Conservation (phyloP, 64 coral and sea anemone genomes). For the Montipora foliosa region DNA sequence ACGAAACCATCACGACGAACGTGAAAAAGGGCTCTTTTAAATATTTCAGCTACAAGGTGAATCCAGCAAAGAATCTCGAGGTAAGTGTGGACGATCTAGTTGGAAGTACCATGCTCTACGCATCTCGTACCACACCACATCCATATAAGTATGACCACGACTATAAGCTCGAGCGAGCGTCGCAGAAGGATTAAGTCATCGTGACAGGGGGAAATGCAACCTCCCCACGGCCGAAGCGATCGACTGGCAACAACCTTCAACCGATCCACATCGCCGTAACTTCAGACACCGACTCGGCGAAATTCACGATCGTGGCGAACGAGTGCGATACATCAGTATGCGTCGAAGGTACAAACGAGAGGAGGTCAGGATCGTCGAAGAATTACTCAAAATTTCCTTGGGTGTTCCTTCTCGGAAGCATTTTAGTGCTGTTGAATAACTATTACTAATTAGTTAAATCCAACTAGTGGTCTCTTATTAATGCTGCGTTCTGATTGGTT, state of each 20-base stretch:
- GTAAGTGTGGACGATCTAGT: conserved; percentile 1
- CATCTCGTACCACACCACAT: conserved; percentile 44
- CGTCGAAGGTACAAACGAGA: conserved; percentile 16
- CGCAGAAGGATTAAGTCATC: conserved; percentile 31
- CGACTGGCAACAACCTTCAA: conserved; percentile 6
- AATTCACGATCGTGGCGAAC: conserved; percentile 1
- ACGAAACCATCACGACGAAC: not conserved
- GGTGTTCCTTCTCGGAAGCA: conserved; percentile 15
- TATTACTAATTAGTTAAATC: no score
- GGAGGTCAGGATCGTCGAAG: conserved; percentile 15
- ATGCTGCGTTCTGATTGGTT: no score
- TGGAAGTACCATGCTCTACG: conserved; percentile 29
- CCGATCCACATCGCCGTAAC: conserved; percentile 1
- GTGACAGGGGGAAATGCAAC: conserved; percentile 1
- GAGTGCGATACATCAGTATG: conserved; percentile 4
- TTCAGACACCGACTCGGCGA: conserved; percentile 10
- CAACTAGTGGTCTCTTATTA: no score
- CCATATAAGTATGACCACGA: conserved; percentile 42
- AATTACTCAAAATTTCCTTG: conserved; percentile 5
- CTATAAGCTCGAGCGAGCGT: not conserved
- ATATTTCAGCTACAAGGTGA: conserved; percentile 36
- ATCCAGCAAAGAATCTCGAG: not conserved
- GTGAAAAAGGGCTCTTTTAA: conserved; percentile 8
- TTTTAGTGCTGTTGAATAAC: not conserved
- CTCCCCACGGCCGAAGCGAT: not conserved